Evolutionary conservation across 1,140 invertebrate genomes (phyloP), one percentile per base, ranked within the genome.

Genomic region (Calycopis cecrops): DNA sequence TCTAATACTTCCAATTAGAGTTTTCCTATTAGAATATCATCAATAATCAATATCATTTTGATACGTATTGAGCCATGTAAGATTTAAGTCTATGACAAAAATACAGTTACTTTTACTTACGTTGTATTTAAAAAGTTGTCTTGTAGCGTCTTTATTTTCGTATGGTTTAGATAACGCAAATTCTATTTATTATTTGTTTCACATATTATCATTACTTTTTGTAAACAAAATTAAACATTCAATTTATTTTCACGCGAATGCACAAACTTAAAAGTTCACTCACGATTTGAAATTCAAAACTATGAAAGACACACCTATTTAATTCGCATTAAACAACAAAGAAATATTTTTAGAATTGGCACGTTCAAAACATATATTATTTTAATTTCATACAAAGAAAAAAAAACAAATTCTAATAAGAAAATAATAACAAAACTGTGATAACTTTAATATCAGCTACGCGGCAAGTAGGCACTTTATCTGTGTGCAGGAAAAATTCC

Each of bases 261-360:
- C 74, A 78, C 72, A 73, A 67, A 76, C 72, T 9, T 44, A 18
- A 72, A 65, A 73, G 71, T 76, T 74, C 71, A 79, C 67, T 69
- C 69, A 69, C 67, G 60, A 74, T 73, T 79, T 61, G 70, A 75
- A 78, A 78, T 78, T 75, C 60, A 60, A 76, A 73, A 60, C 63
- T 61, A 47, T 17, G 42, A 57, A 12, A 57, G 77, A 73, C 74
- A 81, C 76, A 76, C 75, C 73, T 79, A 44, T 44, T 44, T 16
- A 16, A 44, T 44, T 44, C 14, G 64, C 55, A 44, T 57, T n/a
- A 21, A 40, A 60, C 48, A 35, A 35, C 48, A 50, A 50, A 28
- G 21, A 35, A 35, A 9, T 14, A 50, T 33, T 50, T 14, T 50
- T 50, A 12, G 21, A 28, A 28, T 16, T 44, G 40, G 40, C 40